These are phyloP conservation scores for Syrmaticus mikado DNA, from an alignment of 2,113 vertebrate genomes.

Conservation along the genomic window DNA sequence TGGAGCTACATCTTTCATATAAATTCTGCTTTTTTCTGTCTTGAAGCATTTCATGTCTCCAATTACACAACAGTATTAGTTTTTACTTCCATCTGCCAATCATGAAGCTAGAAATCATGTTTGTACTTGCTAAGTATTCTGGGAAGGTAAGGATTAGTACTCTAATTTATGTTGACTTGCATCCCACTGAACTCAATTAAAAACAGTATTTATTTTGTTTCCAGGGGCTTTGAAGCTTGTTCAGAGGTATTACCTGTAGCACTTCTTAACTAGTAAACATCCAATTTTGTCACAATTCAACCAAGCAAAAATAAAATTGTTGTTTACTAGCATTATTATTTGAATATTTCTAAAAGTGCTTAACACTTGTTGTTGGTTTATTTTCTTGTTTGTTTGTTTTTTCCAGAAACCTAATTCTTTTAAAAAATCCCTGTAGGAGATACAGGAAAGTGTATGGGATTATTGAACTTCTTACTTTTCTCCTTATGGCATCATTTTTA, in stretches of 20 bases:
- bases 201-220: neutral
- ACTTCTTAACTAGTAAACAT: neutral
- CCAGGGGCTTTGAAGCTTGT: neutral
- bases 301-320: neutral
- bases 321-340: neutral
- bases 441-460: rapidly evolving
- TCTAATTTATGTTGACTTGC: neutral
- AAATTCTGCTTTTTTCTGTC: neutral
- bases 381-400: neutral
- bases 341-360: neutral
- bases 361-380: neutral
- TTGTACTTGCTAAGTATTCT: neutral
- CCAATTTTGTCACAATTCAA: neutral
- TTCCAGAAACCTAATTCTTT: neutral
- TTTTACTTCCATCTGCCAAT: neutral
- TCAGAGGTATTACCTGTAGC: neutral
- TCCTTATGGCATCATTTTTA: neutral
- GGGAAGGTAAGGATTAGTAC: neutral
- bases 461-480: neutral
- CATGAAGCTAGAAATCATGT: neutral
- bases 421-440: no score
- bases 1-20: neutral
- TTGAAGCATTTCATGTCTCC: neutral
- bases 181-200: neutral
- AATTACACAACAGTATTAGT: rapidly evolving